Base-by-base conservation (phyloP, 2,888 invertebrate species). In the Patella ulyssiponensis region DNA sequence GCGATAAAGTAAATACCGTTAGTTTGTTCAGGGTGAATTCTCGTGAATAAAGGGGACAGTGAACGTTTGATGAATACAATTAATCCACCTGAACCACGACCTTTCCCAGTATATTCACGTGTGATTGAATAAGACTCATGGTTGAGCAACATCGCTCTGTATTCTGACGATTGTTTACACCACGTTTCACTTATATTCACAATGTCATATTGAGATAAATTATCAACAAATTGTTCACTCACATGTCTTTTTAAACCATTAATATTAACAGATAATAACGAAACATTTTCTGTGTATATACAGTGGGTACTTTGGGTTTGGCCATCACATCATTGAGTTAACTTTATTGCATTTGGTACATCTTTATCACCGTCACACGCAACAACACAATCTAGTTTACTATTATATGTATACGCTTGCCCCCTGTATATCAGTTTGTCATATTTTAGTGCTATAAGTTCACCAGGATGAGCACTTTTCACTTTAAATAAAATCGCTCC, bases 191-290 rank as follows among this genome's bases (percentile, higher is more conserved):
- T 64, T 64, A 64, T 20, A 20, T 64, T 64, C 15, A 64, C 64
- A 64, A 20, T 20, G 23, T 64, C 64, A 64, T 64, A 64, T 64
- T 64, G 64, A 23, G 23, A 64, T 23, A 64, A 64, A 64, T 64
- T 23, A 64, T 64, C 64, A 64, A 64, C 23, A 15, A 23, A 64
- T 23, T 1, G 12, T 64, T 64, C 23, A 20, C 12, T 64, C 7
- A 64, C 64, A 64, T 64, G 64, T 17, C 58, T n/a, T 64, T 64
- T 64, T 64, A 64, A 64, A n/a, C 15, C 58, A 64, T 64, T 64
- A 64, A 23, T 23, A 64, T 64, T 64, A 64, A 64, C 1, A 64
- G 64, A 64, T 23, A 64, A 64, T 64, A 64, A 64, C 23, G 64
- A 64, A n/a, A 64, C 20, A 11, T 9, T 20, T 64, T 64, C 9